These are phyloP conservation scores for Lycorma delicatula DNA, from an alignment of 1,140 invertebrate species.

Conservation along the genomic window DNA sequence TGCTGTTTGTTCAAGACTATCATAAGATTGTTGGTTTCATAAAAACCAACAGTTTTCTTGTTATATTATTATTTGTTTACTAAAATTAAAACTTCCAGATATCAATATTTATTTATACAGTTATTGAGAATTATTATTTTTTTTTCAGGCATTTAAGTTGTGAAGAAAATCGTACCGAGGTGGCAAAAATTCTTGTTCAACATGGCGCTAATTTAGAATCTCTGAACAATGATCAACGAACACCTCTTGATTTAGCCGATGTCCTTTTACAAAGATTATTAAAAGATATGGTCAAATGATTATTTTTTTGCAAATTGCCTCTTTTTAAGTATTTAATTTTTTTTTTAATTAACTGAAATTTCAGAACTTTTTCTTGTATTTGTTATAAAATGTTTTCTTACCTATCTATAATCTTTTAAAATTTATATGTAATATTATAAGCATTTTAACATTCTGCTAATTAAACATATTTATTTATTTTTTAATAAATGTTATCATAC, in stretches of 20 bases:
- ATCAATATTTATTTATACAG: neutral
- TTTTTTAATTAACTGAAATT: too few relatives aligned
- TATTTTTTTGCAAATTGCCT: too few relatives aligned
- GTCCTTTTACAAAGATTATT: conserved; percentile 9
- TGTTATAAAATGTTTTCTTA: too few relatives aligned
- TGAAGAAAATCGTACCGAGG: conserved; percentile 68
- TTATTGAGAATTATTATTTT: conserved; percentile 10
- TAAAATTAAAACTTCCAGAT: neutral
- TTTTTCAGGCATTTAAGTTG: conserved; percentile 67
- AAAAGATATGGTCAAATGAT: too few relatives aligned
- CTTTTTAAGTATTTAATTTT: too few relatives aligned
- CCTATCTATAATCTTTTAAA: too few relatives aligned
- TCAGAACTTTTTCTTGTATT: too few relatives aligned
- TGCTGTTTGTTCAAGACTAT: neutral
- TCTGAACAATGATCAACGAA: conserved; percentile 61
- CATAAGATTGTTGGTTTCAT: neutral
- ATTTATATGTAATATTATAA: too few relatives aligned
- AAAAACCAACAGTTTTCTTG: neutral
- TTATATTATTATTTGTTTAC: neutral
- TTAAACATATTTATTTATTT: too few relatives aligned
- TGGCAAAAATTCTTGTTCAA: conserved; percentile 55
- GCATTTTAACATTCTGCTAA: too few relatives aligned
- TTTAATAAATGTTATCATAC: too few relatives aligned
- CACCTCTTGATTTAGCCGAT: conserved; percentile 52
- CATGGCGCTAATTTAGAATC: conserved; percentile 53